These are phyloP conservation scores for Octodon degus DNA, from an alignment of 2,113 vertebrate species.

Conservation along the genomic window DNA sequence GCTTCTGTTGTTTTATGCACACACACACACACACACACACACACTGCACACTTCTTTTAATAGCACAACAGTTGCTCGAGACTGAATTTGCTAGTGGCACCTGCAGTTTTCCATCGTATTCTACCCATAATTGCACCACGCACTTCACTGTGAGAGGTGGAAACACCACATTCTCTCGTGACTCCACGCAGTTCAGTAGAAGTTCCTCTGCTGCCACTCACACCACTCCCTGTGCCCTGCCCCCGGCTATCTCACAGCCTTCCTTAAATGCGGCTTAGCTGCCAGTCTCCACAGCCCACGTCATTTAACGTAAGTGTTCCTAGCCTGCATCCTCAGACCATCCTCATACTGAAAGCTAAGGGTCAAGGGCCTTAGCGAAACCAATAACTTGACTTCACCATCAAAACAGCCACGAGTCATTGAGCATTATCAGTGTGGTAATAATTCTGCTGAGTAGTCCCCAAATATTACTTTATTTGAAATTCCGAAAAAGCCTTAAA, in stretches of 20 bases:
- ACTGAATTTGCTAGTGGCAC: not conserved
- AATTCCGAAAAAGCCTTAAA: not conserved
- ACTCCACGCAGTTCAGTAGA: not conserved
- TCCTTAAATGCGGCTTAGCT: not conserved
- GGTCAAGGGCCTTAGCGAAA: not conserved
- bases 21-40: not conserved
- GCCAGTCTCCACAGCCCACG: not conserved
- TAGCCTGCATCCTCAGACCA: not conserved
- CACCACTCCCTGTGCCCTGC: not conserved
- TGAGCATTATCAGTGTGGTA: not conserved
- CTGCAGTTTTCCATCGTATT: slow-evolving; percentile 5
- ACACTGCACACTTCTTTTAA: not conserved
- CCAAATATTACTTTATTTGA: slow-evolving; percentile 34
- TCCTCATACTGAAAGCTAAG: not conserved
- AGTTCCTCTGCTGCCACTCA: not conserved
- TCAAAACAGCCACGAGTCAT: not conserved
- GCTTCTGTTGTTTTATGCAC: slow-evolving; percentile 14
- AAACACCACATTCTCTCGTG: slow-evolving; percentile 38
- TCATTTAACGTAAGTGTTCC: not conserved
- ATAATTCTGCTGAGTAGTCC: not conserved
- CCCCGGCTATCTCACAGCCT: not conserved
- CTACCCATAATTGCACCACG: not conserved
- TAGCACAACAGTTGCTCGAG: not conserved
- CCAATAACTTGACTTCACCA: not conserved
- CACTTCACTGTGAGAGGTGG: not conserved